Conservation (phyloP, 2,797 vertebrate species). For the Ctenopoma multispine region DNA sequence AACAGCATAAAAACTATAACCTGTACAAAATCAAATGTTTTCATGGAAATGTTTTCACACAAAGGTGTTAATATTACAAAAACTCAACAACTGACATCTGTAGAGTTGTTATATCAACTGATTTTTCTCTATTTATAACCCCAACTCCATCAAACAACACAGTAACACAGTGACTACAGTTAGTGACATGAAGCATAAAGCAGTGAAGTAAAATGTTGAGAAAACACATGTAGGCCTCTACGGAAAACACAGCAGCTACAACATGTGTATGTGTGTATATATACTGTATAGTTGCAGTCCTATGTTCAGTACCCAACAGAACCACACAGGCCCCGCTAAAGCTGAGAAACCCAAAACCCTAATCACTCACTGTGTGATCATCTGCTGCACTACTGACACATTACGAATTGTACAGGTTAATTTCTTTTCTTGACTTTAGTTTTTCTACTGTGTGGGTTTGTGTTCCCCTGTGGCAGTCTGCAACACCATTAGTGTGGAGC, state of each 20-base stretch:
- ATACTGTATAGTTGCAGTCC: too few relatives aligned
- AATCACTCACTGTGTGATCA: constrained; percentile 28
- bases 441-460: not conserved
- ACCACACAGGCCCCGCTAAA: constrained; percentile 1
- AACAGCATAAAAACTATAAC: not conserved
- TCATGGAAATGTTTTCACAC: not conserved
- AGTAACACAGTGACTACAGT: constrained; percentile 13
- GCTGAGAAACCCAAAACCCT: constrained; percentile 6
- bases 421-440: constrained; percentile 25
- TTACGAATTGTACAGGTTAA: constrained; percentile 33
- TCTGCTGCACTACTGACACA: constrained; percentile 8
- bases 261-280: not conserved
- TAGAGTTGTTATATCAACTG: not conserved
- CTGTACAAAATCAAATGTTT: not conserved
- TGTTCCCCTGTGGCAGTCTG: constrained; percentile 1
- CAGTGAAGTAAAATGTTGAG: not conserved
- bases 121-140: not conserved
- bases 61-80: not conserved
- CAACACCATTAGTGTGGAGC: constrained; percentile 3
- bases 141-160: constrained; percentile 20
- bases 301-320: too few relatives aligned
- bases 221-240: constrained; percentile 15
- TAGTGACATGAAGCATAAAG: constrained; percentile 11
- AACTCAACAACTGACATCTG: not conserved
- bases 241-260: not conserved